Base-by-base conservation (phyloP, 2,888 invertebrate species). In the Chrysolina haemoptera region DNA sequence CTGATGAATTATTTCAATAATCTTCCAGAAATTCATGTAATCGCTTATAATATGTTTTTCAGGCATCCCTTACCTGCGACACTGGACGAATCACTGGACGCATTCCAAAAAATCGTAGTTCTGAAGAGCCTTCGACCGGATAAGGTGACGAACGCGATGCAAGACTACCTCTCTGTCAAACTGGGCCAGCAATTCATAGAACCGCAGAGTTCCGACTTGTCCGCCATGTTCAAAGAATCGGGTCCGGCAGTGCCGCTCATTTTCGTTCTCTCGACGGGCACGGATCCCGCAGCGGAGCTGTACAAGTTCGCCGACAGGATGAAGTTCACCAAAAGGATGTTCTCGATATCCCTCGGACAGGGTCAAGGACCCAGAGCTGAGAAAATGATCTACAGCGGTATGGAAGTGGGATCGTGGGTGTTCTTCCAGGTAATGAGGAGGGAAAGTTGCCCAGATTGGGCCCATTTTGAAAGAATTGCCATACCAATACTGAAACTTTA, bases 361-460 rank as follows among this genome's bases (percentile, higher is more conserved):
- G 97, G 96, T 0, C 97, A 97, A 86, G 96, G 96, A 0, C 95
- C 95, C 0, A 90, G 94, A 63, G 97, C 97, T 0, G 94, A 95
- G 82, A 90, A 90, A 35, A 90, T 96, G 91, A 93, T 96, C 87
- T 90, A 89, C 74, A 88, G 90, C 64, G 95, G 96, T 4, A 90
- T 92, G 78, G 94, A 95, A 81, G 89, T 91, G 73, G 97, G 97
- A 0, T 93, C 93, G 82, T 97, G 97, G 97, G 94, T 96, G 0
- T 96, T 95, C 86, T 95, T 95, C 86, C 95, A 95, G 90, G 93
- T 92, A 83, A 43, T 14, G 8, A 27, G n/a, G n/a, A n/a, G n/a
- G n/a, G n/a, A n/a, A n/a, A n/a, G n/a, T n/a, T n/a, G n/a, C n/a
- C n/a, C n/a, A n/a, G n/a, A n/a, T n/a, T n/a, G n/a, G n/a, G n/a